Percentiles rank a stretch among this genome's conserved stretches.
phyloP scores from a whole-genome alignment of 2,113 vertebrate species.

The Axis porcinus region DNA sequence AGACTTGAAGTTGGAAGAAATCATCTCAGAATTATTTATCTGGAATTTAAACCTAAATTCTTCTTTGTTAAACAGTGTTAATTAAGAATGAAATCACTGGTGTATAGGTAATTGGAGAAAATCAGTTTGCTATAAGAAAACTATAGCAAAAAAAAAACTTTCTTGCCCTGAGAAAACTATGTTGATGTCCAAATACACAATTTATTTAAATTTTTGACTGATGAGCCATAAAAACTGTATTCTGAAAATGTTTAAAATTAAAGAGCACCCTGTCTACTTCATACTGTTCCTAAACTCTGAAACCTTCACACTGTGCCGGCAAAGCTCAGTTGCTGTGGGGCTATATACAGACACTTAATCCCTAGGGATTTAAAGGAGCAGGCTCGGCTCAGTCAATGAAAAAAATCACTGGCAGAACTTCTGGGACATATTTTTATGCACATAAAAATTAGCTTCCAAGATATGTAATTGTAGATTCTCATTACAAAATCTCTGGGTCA shows the following conservation, averaged over 20 bases:
- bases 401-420: neutral
- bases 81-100: constrained; percentile 62
- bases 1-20: neutral
- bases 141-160: no score
- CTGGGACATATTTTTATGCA: neutral
- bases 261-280: constrained; percentile 27
- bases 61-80: constrained; percentile 48
- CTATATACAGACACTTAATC: neutral
- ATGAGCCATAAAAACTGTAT: constrained; percentile 51
- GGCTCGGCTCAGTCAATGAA: neutral
- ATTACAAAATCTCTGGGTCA: neutral
- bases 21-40: neutral
- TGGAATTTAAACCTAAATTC: constrained; percentile 29
- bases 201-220: constrained; percentile 63
- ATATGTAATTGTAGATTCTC: neutral
- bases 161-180: constrained; percentile 61
- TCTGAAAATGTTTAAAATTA: constrained; percentile 63
- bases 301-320: neutral
- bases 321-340: neutral
- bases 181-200: constrained; percentile 60
- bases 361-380: neutral
- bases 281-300: neutral
- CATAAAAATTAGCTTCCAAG: neutral
- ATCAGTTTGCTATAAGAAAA: constrained; percentile 52
- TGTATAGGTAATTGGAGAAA: constrained; percentile 68